phyloP scores from a whole-genome alignment of 2,797 vertebrate species.

The Siniperca undulata region DNA sequence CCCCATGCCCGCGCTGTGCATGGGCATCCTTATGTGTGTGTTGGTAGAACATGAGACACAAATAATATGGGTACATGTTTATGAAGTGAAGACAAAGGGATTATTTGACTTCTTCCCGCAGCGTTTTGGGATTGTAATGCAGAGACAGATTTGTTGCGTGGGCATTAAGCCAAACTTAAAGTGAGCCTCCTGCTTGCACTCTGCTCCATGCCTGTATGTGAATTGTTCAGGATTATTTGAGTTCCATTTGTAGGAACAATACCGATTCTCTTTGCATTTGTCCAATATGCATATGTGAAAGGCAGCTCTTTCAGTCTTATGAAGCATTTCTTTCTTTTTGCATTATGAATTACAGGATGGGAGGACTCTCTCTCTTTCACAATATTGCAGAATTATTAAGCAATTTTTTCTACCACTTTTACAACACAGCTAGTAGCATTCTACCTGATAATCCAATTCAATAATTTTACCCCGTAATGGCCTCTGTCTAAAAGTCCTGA shows the following conservation, averaged over 20 bases:
- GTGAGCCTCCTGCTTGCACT: background rate
- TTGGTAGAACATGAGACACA: background rate
- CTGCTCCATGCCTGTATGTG: background rate
- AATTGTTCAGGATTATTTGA: slow-evolving; percentile 9
- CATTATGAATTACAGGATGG: background rate
- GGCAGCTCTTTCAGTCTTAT: background rate
- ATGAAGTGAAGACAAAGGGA: background rate
- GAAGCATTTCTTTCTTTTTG: background rate
- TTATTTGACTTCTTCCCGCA: background rate
- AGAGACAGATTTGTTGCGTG: background rate
- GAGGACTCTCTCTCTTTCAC: background rate
- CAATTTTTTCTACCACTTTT: slow-evolving; percentile 11
- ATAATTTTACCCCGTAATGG: slow-evolving; percentile 14
- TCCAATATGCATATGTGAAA: background rate
- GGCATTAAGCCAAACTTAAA: background rate
- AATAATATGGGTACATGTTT: background rate
- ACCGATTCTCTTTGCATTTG: background rate
- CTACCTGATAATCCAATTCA: slow-evolving; percentile 25
- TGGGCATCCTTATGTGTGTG: background rate
- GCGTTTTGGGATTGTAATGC: background rate
- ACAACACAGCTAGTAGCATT: background rate
- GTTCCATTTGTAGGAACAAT: background rate
- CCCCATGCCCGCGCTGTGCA: no score
- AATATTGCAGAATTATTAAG: slow-evolving; percentile 1
- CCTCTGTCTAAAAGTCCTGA: slow-evolving; percentile 10